These are phyloP conservation scores for Dendrolimus pini DNA, from an alignment of 2,888 invertebrate species.

Conservation along the genomic window DNA sequence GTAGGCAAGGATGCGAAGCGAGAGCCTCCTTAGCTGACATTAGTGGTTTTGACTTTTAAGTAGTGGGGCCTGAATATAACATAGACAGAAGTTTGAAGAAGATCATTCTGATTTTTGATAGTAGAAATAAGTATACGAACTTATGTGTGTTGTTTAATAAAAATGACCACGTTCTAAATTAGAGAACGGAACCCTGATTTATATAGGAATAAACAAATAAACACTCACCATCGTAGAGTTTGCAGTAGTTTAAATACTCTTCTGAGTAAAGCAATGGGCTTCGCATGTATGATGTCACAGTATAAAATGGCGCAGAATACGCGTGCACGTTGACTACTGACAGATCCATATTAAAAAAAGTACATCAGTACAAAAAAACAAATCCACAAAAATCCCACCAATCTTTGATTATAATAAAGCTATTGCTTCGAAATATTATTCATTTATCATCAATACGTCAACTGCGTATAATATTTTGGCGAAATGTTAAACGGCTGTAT, in stretches of 20 bases:
- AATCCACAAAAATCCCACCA: slow-evolving; percentile 30
- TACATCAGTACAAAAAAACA: not conserved
- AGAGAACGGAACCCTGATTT: too few species aligned
- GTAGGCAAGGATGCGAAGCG: too few species aligned
- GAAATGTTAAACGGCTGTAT: slow-evolving; percentile 4
- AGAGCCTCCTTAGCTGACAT: too few species aligned
- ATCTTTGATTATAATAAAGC: slow-evolving; percentile 17
- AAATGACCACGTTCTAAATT: too few species aligned
- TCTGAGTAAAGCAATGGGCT: slow-evolving; percentile 44
- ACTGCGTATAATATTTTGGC: slow-evolving; percentile 2
- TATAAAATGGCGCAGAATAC: slow-evolving; percentile 33
- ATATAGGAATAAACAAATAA: not conserved
- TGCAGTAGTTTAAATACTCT: slow-evolving; percentile 52
- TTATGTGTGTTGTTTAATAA: too few species aligned
- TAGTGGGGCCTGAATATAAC: too few species aligned
- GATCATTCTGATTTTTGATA: too few species aligned
- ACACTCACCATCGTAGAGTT: slow-evolving; percentile 59
- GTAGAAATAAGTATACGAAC: too few species aligned
- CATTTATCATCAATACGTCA: not conserved
- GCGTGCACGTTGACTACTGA: slow-evolving; percentile 32
- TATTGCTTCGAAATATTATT: not conserved
- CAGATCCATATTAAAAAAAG: slow-evolving; percentile 40
- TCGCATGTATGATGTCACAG: slow-evolving; percentile 44
- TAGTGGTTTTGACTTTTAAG: too few species aligned
- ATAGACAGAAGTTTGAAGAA: too few species aligned